Evolutionary conservation across 2,888 invertebrate species (phyloP).

Genomic region (Beris morrisii): DNA sequence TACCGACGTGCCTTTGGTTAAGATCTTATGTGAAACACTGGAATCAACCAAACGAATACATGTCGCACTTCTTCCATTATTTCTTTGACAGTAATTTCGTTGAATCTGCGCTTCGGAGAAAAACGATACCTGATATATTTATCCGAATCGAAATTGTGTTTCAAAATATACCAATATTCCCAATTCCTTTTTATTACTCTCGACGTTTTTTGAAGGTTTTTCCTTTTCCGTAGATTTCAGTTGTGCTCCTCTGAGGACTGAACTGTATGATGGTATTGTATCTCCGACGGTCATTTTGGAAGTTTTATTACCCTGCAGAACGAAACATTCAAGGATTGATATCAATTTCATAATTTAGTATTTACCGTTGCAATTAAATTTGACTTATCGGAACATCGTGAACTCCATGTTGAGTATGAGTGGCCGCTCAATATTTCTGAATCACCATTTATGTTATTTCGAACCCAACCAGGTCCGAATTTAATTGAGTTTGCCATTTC

Average conservation of each 20-base stretch:
- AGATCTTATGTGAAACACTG: not conserved
- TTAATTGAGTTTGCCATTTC: too few relatives aligned
- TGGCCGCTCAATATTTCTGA: too few relatives aligned
- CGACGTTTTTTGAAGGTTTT: not conserved
- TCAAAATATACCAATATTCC: constrained; percentile 7
- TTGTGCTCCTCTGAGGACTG: not conserved
- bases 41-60: constrained; percentile 15
- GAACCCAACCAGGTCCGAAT: too few relatives aligned
- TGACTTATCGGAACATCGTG: too few relatives aligned
- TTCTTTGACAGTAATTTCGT: constrained; percentile 11
- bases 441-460: too few relatives aligned
- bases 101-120: not conserved
- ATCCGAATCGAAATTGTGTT: not conserved
- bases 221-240: not conserved
- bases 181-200: not conserved
- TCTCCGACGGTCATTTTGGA: not conserved
- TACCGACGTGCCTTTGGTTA: too few relatives aligned
- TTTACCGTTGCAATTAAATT: too few relatives aligned
- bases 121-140: not conserved
- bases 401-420: too few relatives aligned
- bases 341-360: too few relatives aligned
- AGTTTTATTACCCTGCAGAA: too few relatives aligned
- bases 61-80: not conserved
- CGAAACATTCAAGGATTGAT: too few relatives aligned
- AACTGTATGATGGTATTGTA: constrained; percentile 15